A percentile compares a stretch with the other conserved stretches of the same genome.
Conservation (phyloP, 2,797 vertebrate genomes). For the Gymnothorax reevesii region DNA sequence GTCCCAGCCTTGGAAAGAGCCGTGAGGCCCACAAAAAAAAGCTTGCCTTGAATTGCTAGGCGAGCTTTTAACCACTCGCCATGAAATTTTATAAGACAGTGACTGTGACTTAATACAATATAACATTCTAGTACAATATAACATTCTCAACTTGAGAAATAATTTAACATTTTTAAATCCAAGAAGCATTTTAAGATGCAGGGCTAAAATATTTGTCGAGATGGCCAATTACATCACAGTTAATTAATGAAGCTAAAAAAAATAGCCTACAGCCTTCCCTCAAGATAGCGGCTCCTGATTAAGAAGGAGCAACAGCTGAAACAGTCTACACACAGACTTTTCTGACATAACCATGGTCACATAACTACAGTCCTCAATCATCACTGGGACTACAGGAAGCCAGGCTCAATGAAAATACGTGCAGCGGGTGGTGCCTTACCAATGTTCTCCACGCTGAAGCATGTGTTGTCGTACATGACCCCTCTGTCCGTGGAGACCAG, state of each 20-base stretch:
- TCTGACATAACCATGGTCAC: not conserved
- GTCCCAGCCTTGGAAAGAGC: too few species aligned
- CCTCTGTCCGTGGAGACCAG: constrained; percentile 71
- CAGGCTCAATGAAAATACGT: not conserved
- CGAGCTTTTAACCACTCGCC: too few species aligned
- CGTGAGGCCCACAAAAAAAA: too few species aligned
- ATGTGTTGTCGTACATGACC: constrained; percentile 73
- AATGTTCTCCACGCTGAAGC: constrained; percentile 83
- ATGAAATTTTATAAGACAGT: too few species aligned
- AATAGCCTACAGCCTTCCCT: not conserved
- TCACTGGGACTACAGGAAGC: not conserved
- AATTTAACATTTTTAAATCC: too few species aligned
- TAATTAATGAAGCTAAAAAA: not conserved
- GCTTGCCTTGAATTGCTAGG: too few species aligned
- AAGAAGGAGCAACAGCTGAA: not conserved
- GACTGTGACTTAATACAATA: too few species aligned
- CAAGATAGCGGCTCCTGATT: not conserved
- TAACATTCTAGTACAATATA: too few species aligned
- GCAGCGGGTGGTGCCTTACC: constrained; percentile 68
- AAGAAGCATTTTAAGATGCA: too few species aligned
- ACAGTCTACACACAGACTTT: not conserved
- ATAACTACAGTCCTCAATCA: too few species aligned
- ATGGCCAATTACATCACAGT: not conserved
- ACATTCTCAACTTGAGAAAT: too few species aligned
- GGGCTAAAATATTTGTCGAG: too few species aligned